phyloP scores from a whole-genome alignment of 2,888 invertebrate species.

The Platypus cylindrus region DNA sequence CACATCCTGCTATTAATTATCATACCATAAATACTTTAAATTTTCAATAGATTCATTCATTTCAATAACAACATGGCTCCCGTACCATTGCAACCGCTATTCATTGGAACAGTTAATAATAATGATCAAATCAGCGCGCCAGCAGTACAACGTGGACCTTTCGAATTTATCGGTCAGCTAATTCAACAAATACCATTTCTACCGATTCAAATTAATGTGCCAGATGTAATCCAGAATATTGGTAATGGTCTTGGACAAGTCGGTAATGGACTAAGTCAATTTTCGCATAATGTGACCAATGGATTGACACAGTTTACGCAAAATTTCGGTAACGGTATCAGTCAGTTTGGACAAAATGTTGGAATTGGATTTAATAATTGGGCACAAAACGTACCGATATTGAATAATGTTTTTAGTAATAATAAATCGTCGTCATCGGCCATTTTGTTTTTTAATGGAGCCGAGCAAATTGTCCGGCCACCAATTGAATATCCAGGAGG shows the following conservation, averaged over 20 bases:
- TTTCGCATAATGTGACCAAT: slow-evolving; percentile 19
- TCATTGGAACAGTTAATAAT: too few relatives aligned
- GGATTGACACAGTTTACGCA: slow-evolving; percentile 15
- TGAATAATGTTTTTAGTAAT: slow-evolving; percentile 15
- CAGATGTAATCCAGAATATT: slow-evolving; percentile 45
- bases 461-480: slow-evolving; percentile 10
- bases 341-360: slow-evolving; percentile 18
- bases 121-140: slow-evolving; percentile 2
- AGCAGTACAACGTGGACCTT: slow-evolving; percentile 19
- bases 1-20: too few relatives aligned
- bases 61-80: too few relatives aligned
- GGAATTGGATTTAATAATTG: slow-evolving; percentile 18
- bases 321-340: slow-evolving; percentile 16
- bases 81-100: too few relatives aligned
- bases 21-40: too few relatives aligned
- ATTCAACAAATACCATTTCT: slow-evolving; percentile 44
- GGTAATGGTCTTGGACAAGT: slow-evolving; percentile 39
- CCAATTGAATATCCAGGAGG: slow-evolving; percentile 13
- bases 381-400: slow-evolving; percentile 18
- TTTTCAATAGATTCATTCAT: too few relatives aligned
- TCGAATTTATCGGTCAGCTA: slow-evolving; percentile 33
- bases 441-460: too few relatives aligned
- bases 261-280: slow-evolving; percentile 8
- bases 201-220: slow-evolving; percentile 51
- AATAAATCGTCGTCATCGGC: slow-evolving; percentile 1